Base-by-base conservation (phyloP, 2,888 invertebrate species). In the Oscheius myriophilus region DNA sequence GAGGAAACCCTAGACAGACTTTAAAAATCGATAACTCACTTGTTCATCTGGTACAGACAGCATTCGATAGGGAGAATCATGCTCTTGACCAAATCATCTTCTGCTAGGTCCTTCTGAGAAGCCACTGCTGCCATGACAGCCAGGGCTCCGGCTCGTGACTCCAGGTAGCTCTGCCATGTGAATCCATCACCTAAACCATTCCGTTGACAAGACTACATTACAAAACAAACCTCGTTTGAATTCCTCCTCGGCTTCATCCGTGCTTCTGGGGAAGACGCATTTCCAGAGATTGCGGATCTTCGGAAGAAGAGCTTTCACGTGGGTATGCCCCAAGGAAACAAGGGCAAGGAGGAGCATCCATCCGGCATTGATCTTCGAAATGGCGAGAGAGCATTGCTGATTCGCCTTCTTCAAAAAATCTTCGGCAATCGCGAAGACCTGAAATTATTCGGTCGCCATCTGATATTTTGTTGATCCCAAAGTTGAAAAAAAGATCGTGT, bases 331-430 rank as follows among this genome's bases (percentile, higher is more conserved):
- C 61, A 46, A n/a, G 11, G 49, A 46, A 12, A 63, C 49, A 26
- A 98, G 93, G 65, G 97, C 93, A 43, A 96, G 96, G 80, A 98
- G 93, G 51, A 98, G 90, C 55, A 96, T 90, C 98, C 98, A 98
- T 39, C 97, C 97, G 43, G 96, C 96, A 87, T 95, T 95, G 0
- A 96, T 96, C 84, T 96, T 91, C 80, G 95, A 94, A 72, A 96
- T 90, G 0, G 96, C 96, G 67, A 98, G 90, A 61, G 96, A 90
- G 87, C 95, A 95, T 88, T 95, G 97, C 89, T 97, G 96, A 83
- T 94, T 94, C 0, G 98, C 97, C 72, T 96, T 95, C 73, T 96
- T 90, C 55, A 98, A 88, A 79, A 98, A 88, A 87, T 98, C 97
- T 89, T 98, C 97, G 0, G 96, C 98, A 7, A 95, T 93, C 87